Conservation (phyloP, 1,140 invertebrate genomes). For the Holcopasites calliopsidis region DNA sequence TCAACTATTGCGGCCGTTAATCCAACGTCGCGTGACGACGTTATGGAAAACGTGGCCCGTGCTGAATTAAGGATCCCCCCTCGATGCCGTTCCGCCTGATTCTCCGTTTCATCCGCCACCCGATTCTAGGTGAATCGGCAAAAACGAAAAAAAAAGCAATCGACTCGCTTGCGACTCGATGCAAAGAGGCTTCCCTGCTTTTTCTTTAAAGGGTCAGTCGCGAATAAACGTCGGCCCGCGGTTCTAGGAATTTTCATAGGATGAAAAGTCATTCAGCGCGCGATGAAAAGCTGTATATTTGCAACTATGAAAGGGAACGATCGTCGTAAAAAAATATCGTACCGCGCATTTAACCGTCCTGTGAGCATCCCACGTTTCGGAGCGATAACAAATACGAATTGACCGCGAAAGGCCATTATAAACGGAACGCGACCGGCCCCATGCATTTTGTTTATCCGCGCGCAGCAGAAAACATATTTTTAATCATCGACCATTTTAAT, state of each 20-base stretch:
- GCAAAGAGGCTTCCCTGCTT: background rate
- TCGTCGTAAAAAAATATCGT: background rate
- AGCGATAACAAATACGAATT: constrained; percentile 39
- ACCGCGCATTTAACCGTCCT: background rate
- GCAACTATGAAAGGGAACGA: no score
- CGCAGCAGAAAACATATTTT: constrained; percentile 3
- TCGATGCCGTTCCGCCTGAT: background rate
- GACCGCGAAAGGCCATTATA: constrained; percentile 11
- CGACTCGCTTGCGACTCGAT: background rate
- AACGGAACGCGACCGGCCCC: background rate
- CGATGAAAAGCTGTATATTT: no score
- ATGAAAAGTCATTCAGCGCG: no score
- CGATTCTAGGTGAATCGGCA: background rate
- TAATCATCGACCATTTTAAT: constrained; percentile 33
- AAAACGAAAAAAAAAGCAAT: background rate
- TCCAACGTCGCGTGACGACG: constrained; percentile 41
- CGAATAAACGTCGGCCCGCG: no score
- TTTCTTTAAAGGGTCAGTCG: no score
- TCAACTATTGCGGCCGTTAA: constrained; percentile 53
- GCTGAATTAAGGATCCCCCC: constrained; percentile 38
- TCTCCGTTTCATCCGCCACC: background rate
- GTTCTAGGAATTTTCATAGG: no score
- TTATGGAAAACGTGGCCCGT: constrained; percentile 43
- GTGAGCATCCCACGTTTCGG: constrained; percentile 1
- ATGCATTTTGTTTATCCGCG: background rate